Evolutionary conservation across 2,113 vertebrate genomes (phyloP).

Genomic region (Heterocephalus glaber): DNA sequence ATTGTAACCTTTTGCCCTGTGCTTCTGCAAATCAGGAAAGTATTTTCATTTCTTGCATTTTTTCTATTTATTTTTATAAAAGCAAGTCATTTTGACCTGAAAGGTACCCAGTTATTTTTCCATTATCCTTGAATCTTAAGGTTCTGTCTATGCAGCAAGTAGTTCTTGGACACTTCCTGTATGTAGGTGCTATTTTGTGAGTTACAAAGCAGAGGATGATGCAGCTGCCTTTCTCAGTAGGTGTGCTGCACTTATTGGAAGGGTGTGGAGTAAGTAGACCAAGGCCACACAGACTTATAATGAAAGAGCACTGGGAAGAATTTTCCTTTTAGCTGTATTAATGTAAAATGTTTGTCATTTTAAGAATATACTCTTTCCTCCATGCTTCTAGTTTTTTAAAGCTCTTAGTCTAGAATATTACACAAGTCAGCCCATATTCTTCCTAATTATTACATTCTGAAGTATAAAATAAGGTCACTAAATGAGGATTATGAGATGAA

Average conservation of each 20-base stretch:
- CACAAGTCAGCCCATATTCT: neutral
- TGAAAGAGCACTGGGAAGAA: neutral
- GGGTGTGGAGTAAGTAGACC: neutral
- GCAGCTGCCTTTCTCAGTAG: neutral
- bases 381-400: neutral
- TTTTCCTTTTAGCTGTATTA: neutral
- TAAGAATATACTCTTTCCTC: neutral
- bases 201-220: neutral
- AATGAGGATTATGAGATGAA: neutral
- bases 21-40: neutral
- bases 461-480: neutral
- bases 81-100: neutral
- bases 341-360: neutral
- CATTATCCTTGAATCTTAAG: neutral
- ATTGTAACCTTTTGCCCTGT: neutral
- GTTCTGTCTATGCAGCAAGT: neutral
- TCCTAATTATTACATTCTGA: constrained; percentile 40
- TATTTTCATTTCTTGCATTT: neutral
- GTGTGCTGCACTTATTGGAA: neutral
- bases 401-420: neutral
- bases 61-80: constrained; percentile 18
- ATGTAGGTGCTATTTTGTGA: neutral
- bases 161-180: neutral
- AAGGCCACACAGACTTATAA: neutral
- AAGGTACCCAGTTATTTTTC: neutral